These are phyloP conservation scores for Melanophora roralis DNA, from an alignment of 2,888 invertebrate species.

Conservation along the genomic window DNA sequence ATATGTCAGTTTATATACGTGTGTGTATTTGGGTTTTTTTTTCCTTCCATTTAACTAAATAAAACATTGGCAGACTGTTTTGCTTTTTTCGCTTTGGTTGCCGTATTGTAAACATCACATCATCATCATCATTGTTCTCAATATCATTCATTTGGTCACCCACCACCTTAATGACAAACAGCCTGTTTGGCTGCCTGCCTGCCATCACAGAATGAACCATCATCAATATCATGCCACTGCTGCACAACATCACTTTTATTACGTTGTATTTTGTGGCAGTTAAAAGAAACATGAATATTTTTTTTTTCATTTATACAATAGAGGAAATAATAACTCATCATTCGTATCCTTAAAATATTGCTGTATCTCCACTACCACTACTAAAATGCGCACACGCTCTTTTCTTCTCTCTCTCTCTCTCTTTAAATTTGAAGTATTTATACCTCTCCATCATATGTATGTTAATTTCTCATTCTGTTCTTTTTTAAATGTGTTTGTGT, in stretches of 20 bases:
- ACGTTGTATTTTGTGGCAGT: constrained; percentile 49
- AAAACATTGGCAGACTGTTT: constrained; percentile 35
- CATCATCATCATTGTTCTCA: constrained; percentile 4
- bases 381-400: background rate
- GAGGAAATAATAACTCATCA: constrained; percentile 59
- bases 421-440: background rate
- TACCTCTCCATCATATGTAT: background rate
- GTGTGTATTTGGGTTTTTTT: background rate
- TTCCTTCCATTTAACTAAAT: constrained; percentile 19
- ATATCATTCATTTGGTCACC: constrained; percentile 29
- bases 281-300: constrained; percentile 47
- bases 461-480: background rate
- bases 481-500: background rate
- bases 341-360: constrained; percentile 53
- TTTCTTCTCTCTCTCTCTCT: constrained; percentile 8
- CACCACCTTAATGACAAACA: constrained; percentile 47
- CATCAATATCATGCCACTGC: constrained; percentile 17
- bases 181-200: background rate
- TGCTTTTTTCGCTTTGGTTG: constrained; percentile 18
- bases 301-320: constrained; percentile 38
- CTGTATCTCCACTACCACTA: background rate
- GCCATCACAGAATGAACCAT: constrained; percentile 24
- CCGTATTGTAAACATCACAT: constrained; percentile 38
- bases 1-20: background rate
- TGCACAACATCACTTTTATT: constrained; percentile 51